Evolutionary conservation across 2,888 invertebrate genomes (phyloP).

Genomic region (Papilio demoleus): DNA sequence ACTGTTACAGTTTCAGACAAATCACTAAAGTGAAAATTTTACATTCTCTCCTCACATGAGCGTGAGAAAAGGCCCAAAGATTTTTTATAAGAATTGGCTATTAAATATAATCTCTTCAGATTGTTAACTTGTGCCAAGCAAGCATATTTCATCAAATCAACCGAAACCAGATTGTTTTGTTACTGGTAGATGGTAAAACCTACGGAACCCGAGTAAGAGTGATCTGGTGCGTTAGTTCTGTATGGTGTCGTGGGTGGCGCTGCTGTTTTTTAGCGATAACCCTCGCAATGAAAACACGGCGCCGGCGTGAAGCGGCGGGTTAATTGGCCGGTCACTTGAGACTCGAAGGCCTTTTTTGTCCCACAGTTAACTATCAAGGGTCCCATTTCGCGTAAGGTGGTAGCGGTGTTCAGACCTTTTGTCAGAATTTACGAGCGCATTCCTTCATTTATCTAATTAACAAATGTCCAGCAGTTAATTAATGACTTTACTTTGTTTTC

Average conservation of each 20-base stretch:
- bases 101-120: no score
- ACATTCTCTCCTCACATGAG: no score
- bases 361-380: conserved; percentile 26
- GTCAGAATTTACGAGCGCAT: conserved; percentile 34
- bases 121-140: no score
- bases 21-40: no score
- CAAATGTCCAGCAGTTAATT: conserved; percentile 3
- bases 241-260: conserved; percentile 51
- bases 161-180: no score
- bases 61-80: no score
- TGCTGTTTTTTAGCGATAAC: conserved; percentile 50
- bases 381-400: conserved; percentile 63
- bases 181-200: no score
- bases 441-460: conserved; percentile 16
- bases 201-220: conserved; percentile 30
- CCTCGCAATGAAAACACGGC: conserved; percentile 45
- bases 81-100: no score
- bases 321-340: conserved; percentile 72
- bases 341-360: conserved; percentile 49
- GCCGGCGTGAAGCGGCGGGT: conserved; percentile 42
- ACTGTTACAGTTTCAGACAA: no score
- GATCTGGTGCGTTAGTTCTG: conserved; percentile 3
- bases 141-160: no score
- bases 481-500: not conserved
- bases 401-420: conserved; percentile 47